Conservation (phyloP, 2,113 vertebrate species). For the Ancistrus triradiatus region DNA sequence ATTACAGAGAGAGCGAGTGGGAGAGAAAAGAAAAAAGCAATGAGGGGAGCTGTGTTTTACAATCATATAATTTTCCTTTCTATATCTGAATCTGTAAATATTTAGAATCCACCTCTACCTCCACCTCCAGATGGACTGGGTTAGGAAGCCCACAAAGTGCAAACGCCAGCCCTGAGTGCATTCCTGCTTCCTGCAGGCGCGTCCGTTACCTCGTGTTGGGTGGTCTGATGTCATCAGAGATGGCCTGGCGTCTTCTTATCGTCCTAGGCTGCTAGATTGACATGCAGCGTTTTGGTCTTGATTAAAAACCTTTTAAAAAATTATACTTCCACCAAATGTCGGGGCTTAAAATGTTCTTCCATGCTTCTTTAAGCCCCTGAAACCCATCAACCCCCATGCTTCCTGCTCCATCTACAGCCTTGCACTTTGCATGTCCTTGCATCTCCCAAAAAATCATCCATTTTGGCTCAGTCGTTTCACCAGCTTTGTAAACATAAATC, state of each 20-base stretch:
- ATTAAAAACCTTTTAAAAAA: constrained; percentile 53
- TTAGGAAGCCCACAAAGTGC: constrained; percentile 10
- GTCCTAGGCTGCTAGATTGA: too few species aligned
- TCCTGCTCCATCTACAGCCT: too few species aligned
- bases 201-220: constrained; percentile 10
- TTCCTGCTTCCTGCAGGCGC: constrained; percentile 4
- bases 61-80: constrained; percentile 42
- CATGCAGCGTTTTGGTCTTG: constrained; percentile 36
- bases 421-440: too few species aligned
- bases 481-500: too few species aligned
- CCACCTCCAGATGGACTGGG: constrained; percentile 25
- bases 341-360: too few species aligned
- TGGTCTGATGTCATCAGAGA: constrained; percentile 1
- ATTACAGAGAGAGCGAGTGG: constrained; percentile 6
- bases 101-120: constrained; percentile 36
- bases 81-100: constrained; percentile 41
- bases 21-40: constrained; percentile 16
- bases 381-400: too few species aligned
- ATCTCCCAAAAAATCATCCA: too few species aligned
- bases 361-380: too few species aligned
- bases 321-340: too few species aligned
- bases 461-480: too few species aligned
- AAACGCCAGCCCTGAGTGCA: constrained; percentile 27
- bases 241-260: not conserved
- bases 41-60: constrained; percentile 26